Percentiles rank a stretch among this genome's conserved stretches.
Conservation (phyloP, 1,140 invertebrate genomes). For the Halictus rubicundus region DNA sequence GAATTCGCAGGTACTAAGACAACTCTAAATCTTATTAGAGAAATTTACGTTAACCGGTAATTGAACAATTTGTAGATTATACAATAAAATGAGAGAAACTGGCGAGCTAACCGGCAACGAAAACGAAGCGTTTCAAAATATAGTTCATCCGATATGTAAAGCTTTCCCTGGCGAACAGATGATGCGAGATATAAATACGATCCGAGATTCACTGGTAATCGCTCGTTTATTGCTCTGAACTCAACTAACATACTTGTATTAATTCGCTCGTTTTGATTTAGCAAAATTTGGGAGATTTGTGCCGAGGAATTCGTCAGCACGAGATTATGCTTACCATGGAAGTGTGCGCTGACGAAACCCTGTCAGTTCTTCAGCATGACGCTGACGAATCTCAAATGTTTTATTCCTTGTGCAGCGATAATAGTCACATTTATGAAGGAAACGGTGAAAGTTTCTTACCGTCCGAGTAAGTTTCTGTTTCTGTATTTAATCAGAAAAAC, state of each 20-base stretch:
- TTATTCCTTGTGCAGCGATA: constrained; percentile 75
- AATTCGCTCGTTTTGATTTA: constrained; percentile 44
- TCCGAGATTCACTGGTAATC: constrained; percentile 75
- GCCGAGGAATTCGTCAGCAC: constrained; percentile 71
- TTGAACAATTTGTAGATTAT: constrained; percentile 65
- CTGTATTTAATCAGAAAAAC: not conserved
- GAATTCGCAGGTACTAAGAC: constrained; percentile 72
- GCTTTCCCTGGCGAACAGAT: constrained; percentile 71
- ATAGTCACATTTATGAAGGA: constrained; percentile 65
- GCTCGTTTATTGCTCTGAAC: constrained; percentile 9
- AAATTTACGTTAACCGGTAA: not conserved
- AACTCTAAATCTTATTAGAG: not conserved
- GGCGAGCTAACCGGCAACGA: constrained; percentile 68
- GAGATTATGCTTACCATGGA: constrained; percentile 77
- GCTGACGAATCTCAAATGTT: constrained; percentile 76
- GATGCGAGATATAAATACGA: constrained; percentile 67
- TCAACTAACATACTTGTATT: constrained; percentile 20
- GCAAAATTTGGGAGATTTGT: constrained; percentile 76
- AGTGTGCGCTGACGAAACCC: constrained; percentile 72
- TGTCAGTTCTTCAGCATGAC: constrained; percentile 73
- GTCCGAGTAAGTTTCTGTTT: constrained; percentile 57
- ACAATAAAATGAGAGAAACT: constrained; percentile 72
- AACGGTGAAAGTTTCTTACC: constrained; percentile 73
- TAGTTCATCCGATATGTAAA: constrained; percentile 74
- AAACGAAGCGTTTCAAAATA: constrained; percentile 71